phyloP scores from a whole-genome alignment of 2,888 invertebrate genomes.

The Adelphocoris suturalis region DNA sequence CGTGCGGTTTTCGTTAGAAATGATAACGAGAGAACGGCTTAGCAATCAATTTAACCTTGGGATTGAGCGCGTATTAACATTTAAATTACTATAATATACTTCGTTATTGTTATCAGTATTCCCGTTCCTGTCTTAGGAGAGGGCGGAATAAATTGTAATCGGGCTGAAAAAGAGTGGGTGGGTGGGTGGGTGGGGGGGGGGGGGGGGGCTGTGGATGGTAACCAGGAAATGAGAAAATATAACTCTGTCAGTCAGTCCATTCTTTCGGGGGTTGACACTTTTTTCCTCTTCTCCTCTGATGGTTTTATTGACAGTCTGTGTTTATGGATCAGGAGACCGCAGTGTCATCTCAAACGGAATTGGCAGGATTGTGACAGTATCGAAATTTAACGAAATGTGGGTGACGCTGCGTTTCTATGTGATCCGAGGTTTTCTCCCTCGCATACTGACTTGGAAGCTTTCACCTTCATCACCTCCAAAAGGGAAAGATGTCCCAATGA shows the following conservation, averaged over 20 bases:
- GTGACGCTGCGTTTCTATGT: background rate
- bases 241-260: constrained; percentile 20
- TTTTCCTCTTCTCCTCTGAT: background rate
- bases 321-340: background rate
- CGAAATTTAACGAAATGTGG: background rate
- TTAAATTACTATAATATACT: constrained; percentile 57
- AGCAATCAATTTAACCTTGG: constrained; percentile 63
- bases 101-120: constrained; percentile 42
- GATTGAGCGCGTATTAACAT: constrained; percentile 61
- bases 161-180: background rate
- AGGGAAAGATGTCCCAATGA: background rate
- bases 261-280: background rate
- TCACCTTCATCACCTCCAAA: background rate
- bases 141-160: constrained; percentile 21
- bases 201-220: background rate
- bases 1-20: constrained; percentile 55
- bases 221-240: background rate
- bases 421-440: background rate
- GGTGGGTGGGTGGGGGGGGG: no score
- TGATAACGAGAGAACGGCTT: constrained; percentile 63
- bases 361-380: background rate
- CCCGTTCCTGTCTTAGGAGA: background rate
- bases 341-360: background rate
- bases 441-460: background rate
- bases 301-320: constrained; percentile 2